Evolutionary conservation across 2,113 vertebrate genomes (phyloP).

Genomic region (Tetrao urogallus): DNA sequence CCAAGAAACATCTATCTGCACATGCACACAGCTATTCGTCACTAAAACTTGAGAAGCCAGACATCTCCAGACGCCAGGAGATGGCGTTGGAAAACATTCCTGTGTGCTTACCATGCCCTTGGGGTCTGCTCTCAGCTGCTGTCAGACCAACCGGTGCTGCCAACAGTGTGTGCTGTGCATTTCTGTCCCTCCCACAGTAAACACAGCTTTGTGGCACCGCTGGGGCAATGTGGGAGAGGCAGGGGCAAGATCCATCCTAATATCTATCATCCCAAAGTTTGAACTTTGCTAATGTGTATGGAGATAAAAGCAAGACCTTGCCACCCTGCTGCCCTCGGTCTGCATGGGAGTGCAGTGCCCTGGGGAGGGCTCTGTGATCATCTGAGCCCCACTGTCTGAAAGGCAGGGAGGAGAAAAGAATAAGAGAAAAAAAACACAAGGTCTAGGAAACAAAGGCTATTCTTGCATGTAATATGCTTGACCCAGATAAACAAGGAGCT

Average conservation of each 20-base stretch:
- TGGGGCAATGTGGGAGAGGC: neutral
- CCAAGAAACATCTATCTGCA: neutral
- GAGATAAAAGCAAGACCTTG: neutral
- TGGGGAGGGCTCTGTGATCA: neutral
- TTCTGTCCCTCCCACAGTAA: neutral
- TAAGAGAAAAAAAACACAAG: neutral
- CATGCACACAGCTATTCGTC: neutral
- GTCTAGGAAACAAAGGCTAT: neutral
- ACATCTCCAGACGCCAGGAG: accelerated
- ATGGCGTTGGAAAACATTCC: neutral
- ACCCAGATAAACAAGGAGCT: neutral
- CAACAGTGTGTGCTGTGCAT: accelerated
- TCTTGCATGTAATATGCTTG: neutral
- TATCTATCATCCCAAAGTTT: neutral
- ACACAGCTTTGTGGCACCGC: neutral
- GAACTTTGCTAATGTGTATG: neutral
- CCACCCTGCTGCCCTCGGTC: accelerated
- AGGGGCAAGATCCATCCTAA: neutral
- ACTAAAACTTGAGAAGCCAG: neutral
- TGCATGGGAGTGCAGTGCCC: neutral
- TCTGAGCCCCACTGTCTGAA: neutral
- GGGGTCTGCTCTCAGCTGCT: neutral
- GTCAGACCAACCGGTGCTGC: neutral
- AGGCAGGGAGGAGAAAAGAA: accelerated
- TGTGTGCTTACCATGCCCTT: neutral